Evolutionary conservation across 2,113 vertebrate genomes (phyloP).

Genomic region (Ctenodactylus gundi): DNA sequence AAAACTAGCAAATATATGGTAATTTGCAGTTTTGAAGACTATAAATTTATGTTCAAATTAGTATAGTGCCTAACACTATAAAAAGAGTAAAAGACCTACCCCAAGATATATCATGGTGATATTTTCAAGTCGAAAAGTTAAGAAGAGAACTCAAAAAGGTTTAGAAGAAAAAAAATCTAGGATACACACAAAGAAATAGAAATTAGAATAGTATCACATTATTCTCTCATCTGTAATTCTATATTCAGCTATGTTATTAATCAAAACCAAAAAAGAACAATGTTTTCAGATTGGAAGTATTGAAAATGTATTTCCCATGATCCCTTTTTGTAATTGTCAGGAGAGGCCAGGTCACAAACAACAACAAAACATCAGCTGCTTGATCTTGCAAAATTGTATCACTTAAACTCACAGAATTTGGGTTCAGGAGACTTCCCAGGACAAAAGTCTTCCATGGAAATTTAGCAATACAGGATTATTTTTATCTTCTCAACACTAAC

Average conservation of each 20-base stretch:
- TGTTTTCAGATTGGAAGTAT: neutral
- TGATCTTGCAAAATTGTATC: neutral
- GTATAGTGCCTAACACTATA: neutral
- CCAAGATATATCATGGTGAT: neutral
- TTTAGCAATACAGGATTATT: neutral
- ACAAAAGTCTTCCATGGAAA: neutral
- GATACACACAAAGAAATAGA: neutral
- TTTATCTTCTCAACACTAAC: neutral
- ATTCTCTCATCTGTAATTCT: neutral
- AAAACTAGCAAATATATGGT: neutral
- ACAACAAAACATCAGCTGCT: neutral
- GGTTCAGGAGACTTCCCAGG: neutral
- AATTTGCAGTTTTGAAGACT: no score
- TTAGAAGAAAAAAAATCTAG: neutral
- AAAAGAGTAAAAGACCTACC: neutral
- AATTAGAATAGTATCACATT: neutral
- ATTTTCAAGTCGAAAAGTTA: neutral
- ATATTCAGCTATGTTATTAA: neutral
- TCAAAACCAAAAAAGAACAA: neutral
- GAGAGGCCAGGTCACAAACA: neutral
- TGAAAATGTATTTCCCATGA: neutral
- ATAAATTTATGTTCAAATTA: no score
- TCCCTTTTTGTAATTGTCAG: neutral
- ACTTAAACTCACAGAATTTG: neutral
- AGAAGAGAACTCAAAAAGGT: neutral